phyloP scores from a whole-genome alignment of 2,888 invertebrate species.

The Cheilosia soror region DNA sequence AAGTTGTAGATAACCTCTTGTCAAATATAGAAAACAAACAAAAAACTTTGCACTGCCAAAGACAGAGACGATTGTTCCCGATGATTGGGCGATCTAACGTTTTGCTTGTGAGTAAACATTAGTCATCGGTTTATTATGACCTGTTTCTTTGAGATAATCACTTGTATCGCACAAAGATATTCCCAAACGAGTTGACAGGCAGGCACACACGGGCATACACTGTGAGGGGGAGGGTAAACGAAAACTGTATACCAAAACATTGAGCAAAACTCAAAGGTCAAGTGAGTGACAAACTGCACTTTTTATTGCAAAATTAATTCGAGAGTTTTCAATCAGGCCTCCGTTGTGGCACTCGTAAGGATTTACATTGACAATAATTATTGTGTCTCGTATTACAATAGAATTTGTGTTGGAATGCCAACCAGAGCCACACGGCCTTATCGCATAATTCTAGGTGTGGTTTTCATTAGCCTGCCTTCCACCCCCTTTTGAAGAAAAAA shows the following conservation, averaged over 20 bases:
- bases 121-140: conserved; percentile 57
- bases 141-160: conserved; percentile 40
- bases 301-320: conserved; percentile 3
- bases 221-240: conserved; percentile 8
- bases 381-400: conserved; percentile 26
- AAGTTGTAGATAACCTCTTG: conserved; percentile 26
- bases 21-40: conserved; percentile 2
- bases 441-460: conserved; percentile 71
- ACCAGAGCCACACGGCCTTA: conserved; percentile 42
- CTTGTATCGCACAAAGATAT: conserved; percentile 18
- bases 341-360: not conserved
- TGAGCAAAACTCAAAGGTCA: conserved; percentile 63
- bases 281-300: conserved; percentile 31
- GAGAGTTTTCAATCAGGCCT: not conserved
- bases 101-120: conserved; percentile 54
- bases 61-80: conserved; percentile 31
- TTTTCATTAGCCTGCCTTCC: conserved; percentile 36
- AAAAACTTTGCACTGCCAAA: not conserved
- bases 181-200: conserved; percentile 47
- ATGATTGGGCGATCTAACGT: conserved; percentile 23
- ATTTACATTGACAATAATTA: not conserved
- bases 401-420: conserved; percentile 30
- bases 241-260: conserved; percentile 63
- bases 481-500: not conserved
- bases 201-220: not conserved